Conservation (phyloP, 2,888 invertebrate genomes). For the Clunio marinus region DNA sequence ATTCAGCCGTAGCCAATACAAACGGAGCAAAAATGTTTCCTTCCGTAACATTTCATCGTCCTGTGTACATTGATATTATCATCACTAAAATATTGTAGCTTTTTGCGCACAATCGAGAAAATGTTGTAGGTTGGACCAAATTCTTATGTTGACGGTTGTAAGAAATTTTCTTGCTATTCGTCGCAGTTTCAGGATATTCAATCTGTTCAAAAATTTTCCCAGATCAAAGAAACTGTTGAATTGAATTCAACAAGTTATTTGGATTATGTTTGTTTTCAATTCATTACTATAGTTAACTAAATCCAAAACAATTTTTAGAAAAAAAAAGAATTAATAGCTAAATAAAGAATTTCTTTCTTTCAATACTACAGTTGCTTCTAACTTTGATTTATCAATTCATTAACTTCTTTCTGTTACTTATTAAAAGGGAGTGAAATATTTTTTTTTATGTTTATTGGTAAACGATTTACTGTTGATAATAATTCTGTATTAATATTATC, state of each 20-base stretch:
- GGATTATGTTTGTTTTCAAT: slow-evolving; percentile 1
- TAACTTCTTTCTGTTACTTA: too few relatives aligned
- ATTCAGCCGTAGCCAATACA: slow-evolving; percentile 22
- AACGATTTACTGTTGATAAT: too few relatives aligned
- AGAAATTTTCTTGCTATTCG: slow-evolving; percentile 25
- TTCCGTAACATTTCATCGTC: background rate
- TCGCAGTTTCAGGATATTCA: slow-evolving; percentile 2
- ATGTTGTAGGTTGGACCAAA: slow-evolving; percentile 38
- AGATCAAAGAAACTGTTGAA: background rate
- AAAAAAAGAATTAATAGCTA: too few relatives aligned
- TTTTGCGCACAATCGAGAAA: slow-evolving; percentile 32
- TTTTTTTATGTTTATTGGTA: too few relatives aligned
- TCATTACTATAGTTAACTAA: too few relatives aligned
- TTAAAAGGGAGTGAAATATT: too few relatives aligned
- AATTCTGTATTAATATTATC: too few relatives aligned
- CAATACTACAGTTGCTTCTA: too few relatives aligned
- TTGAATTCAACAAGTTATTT: slow-evolving; percentile 21
- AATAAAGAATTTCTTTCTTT: too few relatives aligned
- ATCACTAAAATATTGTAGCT: background rate
- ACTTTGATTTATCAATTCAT: too few relatives aligned
- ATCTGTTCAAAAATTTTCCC: slow-evolving; percentile 34
- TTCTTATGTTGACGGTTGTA: slow-evolving; percentile 26
- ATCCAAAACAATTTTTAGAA: too few relatives aligned
- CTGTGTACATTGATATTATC: background rate
- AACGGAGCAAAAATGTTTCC: background rate